Base-by-base conservation (phyloP, 2,113 vertebrate genomes). In the Clarias batrachus region DNA sequence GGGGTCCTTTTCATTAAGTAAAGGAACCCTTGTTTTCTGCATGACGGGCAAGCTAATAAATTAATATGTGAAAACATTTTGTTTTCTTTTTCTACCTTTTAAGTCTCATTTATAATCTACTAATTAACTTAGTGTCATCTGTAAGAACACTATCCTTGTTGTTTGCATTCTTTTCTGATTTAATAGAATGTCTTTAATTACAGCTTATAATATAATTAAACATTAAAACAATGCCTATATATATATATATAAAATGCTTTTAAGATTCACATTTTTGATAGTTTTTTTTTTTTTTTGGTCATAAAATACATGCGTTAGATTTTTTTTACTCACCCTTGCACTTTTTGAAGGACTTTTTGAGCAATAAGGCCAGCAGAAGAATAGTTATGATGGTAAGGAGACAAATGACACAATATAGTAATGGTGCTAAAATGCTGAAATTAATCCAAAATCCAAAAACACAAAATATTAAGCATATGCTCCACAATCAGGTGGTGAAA, bases 361-460 rank as follows among this genome's bases (percentile, higher is more conserved):
- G 37, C 56, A 89, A 33, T 8, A 88, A 21, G 16, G 86, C 52
- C 52, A 85, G 57, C 4, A 89, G 86, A 81, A 59, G 33, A 9
- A 88, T 0, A 13, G 66, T 37, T 25, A 84, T n/a, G 25, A 80
- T 5, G n/a, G 12, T 23, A 3, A 89, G 86, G 52, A 89, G 85
- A 17, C 48, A 83, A 41, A 88, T 81, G 25, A 88, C 66, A 27
- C 27, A 52, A 25, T 60, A 81, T 21, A 86, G n/a, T 21, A 84
- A 17, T 2, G 25, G 79, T 73, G 14, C 2, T 37, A 48, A 48
- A 48, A 1, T 1, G 13, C 81, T 48, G 3, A 59, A 27, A 86
- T 57, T 70, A 70, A 19, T 62, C 76, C 14, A 21, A 48, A 76
- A 52, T 25, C 41, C 37, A 25, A 76, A 76, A 12, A 70, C 27